Evolutionary conservation across 2,797 vertebrate genomes (phyloP).

Genomic region (Myotis findleyi): DNA sequence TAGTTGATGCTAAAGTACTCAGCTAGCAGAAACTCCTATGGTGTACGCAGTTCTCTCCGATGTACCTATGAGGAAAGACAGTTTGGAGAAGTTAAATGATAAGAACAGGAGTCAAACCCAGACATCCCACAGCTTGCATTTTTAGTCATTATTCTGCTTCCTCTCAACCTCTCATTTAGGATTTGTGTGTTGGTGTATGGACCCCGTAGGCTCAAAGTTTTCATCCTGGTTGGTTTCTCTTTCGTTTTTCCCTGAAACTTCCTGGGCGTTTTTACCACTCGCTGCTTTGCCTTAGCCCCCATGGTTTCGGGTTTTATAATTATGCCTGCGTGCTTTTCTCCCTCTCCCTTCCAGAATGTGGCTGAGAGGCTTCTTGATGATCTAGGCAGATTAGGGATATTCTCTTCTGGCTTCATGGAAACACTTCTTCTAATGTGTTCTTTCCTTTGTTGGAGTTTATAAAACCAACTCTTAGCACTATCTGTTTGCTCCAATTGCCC

Average conservation of each 20-base stretch:
- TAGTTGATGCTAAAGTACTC: not conserved
- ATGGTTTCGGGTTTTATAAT: constrained; percentile 13
- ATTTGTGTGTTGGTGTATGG: not conserved
- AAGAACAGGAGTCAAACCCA: not conserved
- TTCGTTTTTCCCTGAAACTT: constrained; percentile 36
- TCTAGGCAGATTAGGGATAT: constrained; percentile 13
- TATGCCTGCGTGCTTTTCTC: not conserved
- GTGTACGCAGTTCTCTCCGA: not conserved
- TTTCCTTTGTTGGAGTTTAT: not conserved
- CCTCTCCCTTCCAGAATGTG: not conserved
- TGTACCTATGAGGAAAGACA: not conserved
- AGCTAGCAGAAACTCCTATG: not conserved
- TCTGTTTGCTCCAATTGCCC: not conserved
- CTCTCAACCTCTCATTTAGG: not conserved
- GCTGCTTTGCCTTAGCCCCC: constrained; percentile 13
- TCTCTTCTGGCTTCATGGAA: constrained; percentile 44
- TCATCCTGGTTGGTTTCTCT: not conserved
- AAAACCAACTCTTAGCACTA: not conserved
- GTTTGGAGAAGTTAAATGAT: not conserved
- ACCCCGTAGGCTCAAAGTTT: not conserved
- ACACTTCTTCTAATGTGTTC: not conserved
- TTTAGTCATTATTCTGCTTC: not conserved
- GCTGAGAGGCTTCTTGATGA: constrained; percentile 30
- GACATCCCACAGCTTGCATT: not conserved
- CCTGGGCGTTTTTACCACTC: constrained; percentile 34